phyloP scores from a whole-genome alignment of 2,113 vertebrate species.

The Martes martes region DNA sequence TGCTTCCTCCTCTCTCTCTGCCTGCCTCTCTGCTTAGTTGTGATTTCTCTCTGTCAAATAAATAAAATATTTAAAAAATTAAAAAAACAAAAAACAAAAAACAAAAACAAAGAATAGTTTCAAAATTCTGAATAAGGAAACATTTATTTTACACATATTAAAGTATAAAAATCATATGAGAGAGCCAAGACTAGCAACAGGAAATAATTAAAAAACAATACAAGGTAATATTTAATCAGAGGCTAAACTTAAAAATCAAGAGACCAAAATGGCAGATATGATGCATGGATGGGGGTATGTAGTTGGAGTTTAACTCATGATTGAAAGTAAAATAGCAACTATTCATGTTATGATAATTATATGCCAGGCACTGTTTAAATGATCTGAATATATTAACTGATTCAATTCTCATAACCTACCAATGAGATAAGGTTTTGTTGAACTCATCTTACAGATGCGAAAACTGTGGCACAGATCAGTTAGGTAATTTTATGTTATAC shows the following conservation, averaged over 20 bases:
- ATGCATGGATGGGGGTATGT: neutral
- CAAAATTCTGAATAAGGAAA: neutral
- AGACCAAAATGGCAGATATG: neutral
- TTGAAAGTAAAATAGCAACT: neutral
- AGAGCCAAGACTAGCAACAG: neutral
- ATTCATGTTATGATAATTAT: neutral
- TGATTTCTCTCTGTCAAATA: too few relatives aligned
- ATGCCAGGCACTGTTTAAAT: neutral
- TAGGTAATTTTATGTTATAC: neutral
- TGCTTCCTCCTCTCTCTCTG: too few relatives aligned
- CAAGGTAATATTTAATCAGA: neutral
- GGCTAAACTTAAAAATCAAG: neutral
- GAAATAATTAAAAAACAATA: neutral
- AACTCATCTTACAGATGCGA: neutral
- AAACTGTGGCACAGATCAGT: neutral
- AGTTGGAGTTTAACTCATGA: neutral
- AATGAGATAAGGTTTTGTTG: neutral
- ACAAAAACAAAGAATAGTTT: conserved; percentile 7
- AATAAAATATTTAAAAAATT: too few relatives aligned
- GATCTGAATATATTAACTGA: neutral
- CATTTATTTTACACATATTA: neutral
- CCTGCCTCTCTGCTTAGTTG: too few relatives aligned
- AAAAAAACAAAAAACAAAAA: neutral
- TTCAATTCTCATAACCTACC: neutral
- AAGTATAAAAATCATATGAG: neutral